Evolutionary conservation across 2,797 vertebrate genomes (phyloP), one percentile per base, ranked within the genome.

Genomic region (Tolypeutes matacus): DNA sequence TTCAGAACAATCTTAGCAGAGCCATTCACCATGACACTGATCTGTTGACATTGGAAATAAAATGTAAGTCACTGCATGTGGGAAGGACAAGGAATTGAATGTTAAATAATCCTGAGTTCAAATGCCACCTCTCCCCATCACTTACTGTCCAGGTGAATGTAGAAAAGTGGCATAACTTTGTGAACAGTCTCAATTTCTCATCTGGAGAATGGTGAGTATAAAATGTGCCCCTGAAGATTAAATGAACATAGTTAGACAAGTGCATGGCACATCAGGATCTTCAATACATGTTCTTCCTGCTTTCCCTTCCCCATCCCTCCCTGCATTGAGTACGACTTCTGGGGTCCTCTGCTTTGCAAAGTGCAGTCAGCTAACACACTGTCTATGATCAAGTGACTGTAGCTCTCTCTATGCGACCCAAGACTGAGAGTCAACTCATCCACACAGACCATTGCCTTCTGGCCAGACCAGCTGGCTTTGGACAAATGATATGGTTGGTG

Each of bases 291-390:
- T 0, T 20, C 2, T 27, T 69, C 69, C 20, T 23, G 31, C 34
- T 31, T n/a, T n/a, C 42, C 42, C 42, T 46, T 46, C 42, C 42
- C 42, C 9, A 9, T 5, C 46, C 46, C 46, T 46, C 46, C 46
- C 8, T 46, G 46, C 46, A 46, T 46, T 46, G 46, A 46, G 11
- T 39, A 46, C 2, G 46, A 46, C 46, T 46, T 49, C 14, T 12
- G 17, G 34, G 39, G 8, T 42, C 29, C 23, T 49, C 3, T 11
- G 23, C 73, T 76, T 62, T 5, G 39, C 6, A n/a, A 82, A 78
- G 0, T 5, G 1, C 25, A 70, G 46, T 6, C 10, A 25, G 34
- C n/a, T 27, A 65, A 25, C n/a, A 0, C 36, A 18, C 31, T 27
- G 6, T 25, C 46, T 7, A 0, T 46, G 46, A 46, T 46, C 46